Conservation (phyloP, 1,140 invertebrate genomes). For the Drosophila sucinea region DNA sequence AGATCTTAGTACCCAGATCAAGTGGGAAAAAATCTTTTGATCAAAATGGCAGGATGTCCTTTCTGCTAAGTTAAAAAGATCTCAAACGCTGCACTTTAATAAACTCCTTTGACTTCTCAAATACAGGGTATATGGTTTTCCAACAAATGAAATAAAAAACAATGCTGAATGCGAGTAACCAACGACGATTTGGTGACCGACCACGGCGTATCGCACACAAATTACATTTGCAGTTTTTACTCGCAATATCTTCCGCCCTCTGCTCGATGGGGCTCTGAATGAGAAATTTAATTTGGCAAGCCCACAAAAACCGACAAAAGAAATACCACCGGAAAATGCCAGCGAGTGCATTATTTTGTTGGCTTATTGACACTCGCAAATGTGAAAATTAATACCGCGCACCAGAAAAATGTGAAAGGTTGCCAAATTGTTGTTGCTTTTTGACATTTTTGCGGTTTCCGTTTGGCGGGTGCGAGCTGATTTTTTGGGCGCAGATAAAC, state of each 20-base stretch:
- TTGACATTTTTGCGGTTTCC: slow-evolving; percentile 63
- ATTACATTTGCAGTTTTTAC: slow-evolving; percentile 76
- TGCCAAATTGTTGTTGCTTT: slow-evolving; percentile 67
- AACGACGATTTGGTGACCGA: slow-evolving; percentile 57
- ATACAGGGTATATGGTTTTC: neutral
- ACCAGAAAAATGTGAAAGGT: slow-evolving; percentile 57
- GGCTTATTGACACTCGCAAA: slow-evolving; percentile 68
- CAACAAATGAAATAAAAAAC: neutral
- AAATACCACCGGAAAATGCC: slow-evolving; percentile 19
- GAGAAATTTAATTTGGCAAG: slow-evolving; percentile 65
- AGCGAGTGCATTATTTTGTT: slow-evolving; percentile 56
- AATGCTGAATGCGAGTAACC: slow-evolving; percentile 7
- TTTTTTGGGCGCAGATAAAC: slow-evolving; percentile 35
- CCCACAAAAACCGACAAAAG: neutral
- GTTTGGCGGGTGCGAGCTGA: slow-evolving; percentile 7
- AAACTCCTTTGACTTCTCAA: neutral
- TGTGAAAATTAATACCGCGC: slow-evolving; percentile 57
- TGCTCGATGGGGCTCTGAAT: neutral
- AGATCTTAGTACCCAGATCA: too few relatives aligned
- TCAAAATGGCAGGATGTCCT: too few relatives aligned
- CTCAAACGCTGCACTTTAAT: neutral
- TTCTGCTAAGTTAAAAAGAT: too few relatives aligned
- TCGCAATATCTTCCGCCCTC: slow-evolving; percentile 10
- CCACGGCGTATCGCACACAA: slow-evolving; percentile 38
- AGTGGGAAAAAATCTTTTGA: too few relatives aligned